Base-by-base conservation (phyloP, 2,113 vertebrate genomes). In the Sterrhoptilus dennistouni region DNA sequence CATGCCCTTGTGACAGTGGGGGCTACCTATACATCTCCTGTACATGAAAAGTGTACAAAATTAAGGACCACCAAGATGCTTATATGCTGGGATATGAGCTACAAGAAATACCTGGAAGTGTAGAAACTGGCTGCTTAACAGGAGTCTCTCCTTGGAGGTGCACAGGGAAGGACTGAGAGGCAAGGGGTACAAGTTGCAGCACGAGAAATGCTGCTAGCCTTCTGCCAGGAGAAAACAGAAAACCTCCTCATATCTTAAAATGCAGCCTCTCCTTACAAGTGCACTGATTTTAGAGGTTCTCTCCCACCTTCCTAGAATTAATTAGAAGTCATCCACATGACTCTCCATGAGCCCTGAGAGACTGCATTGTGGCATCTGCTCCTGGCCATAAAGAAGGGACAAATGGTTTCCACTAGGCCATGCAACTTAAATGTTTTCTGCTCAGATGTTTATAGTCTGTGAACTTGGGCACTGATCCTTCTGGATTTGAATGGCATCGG, bases 401-500 rank as follows among this genome's bases (percentile, higher is more conserved):
- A 65, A 61, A 79, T 31, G 22, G 22, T 56, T 84, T 52, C 69
- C 27, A 56, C 21, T 11, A 70, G 14, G n/a, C 14, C 5, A 22
- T 11, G 7, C 40, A 78, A 70, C 33, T 47, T 42, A 6, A 63
- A 38, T 12, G 5, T 54, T 24, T 91, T 64, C 70, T 85, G 49
- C 27, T 91, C 0, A 0, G 50, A 11, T 66, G 24, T n/a, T 74
- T 18, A 16, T 2, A 50, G 23, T 33, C 42, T 63, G 42, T 23
- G 56, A 83, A 71, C 25, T 2, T 47, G 59, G 44, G 36, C n/a
- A 36, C 24, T 36, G 56, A 66, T 50, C 29, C 35, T 82, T 52
- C 13, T 3, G 23, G 15, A 57, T 57, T 20, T 29, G 10, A 72
- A 69, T 3, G 12, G 44, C 54, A 81, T 20, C 0, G 0, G 22